Conservation (phyloP, 1,140 invertebrate genomes). For the Ceratitis capitata region DNA sequence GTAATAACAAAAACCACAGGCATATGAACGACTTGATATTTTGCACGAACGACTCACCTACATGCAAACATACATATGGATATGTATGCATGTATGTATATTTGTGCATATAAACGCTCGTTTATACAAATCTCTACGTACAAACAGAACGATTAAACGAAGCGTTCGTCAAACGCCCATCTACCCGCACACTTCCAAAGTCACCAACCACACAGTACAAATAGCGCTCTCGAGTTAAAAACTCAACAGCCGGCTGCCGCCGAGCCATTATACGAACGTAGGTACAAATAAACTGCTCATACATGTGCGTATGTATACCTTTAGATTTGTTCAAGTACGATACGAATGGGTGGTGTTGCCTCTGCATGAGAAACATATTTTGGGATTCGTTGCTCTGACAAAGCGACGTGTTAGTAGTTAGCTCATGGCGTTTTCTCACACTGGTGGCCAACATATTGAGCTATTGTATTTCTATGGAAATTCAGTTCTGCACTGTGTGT, state of each 20-base stretch:
- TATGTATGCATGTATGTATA: not conserved
- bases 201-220: not conserved
- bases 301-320: not conserved
- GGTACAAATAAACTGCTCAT: not conserved
- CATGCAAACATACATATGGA: not conserved
- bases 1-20: not conserved
- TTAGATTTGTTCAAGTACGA: too few relatives aligned
- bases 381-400: not conserved
- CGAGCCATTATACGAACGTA: constrained; percentile 35
- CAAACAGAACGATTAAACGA: not conserved
- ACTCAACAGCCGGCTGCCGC: not conserved
- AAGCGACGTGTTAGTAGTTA: not conserved
- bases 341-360: not conserved
- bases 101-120: too few relatives aligned
- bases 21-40: not conserved
- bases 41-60: not conserved
- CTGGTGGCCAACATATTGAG: not conserved
- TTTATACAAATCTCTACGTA: not conserved
- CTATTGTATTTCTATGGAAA: not conserved
- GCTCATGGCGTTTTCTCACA: not conserved
- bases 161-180: not conserved
- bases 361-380: constrained; percentile 31
- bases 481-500: not conserved
- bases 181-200: not conserved
- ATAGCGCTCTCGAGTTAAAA: not conserved